Evolutionary conservation across 2,888 invertebrate species (phyloP), one percentile per base, ranked within the genome.

Genomic region (Troides aeacus): DNA sequence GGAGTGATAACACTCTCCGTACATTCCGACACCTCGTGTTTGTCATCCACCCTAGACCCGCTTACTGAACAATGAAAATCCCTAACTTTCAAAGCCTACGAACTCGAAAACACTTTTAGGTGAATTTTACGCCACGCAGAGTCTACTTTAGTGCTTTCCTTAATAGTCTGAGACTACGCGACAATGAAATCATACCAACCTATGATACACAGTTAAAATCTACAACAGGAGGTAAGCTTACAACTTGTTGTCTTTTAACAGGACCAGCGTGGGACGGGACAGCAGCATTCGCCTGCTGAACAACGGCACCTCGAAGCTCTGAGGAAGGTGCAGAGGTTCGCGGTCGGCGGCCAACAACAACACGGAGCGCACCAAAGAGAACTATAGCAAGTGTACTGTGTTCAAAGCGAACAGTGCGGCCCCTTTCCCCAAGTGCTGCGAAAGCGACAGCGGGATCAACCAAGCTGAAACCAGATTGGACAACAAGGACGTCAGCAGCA

Each of bases 291-390:
- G 90, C 0, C 83, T 92, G 1, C 75, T 91, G 1, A 89, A 89
- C 82, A 91, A 92, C 75, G 92, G 92, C 2, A 83, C 90, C 0
- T 91, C 91, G 62, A 92, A 92, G 71, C 90, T 91, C 85, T 92
- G 92, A 92, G 89, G 81, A 75, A 81, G 86, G 86, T 74, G 74
- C 66, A 76, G 73, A 76, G 86, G 86, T 82, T 82, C 79, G 76
- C 77, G 74, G 71, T 74, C 79, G 78, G 76, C 76, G 69, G 85
- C 86, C 77, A 85, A 87, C 79, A 88, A 88, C 79, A 87, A 89
- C 76, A 80, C 79, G 64, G 85, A 83, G 69, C 79, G 85, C 68
- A 84, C 84, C 73, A 83, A 89, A 72, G 83, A 84, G 76, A 88
- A 90, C 80, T 89, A 87, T 76, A 89, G 86, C 81, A 88, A 87